A percentile compares a stretch with the other conserved stretches of the same genome.
phyloP scores from a whole-genome alignment of 92 coral and sea anemone genomes.

The Pocillopora meandrina region DNA sequence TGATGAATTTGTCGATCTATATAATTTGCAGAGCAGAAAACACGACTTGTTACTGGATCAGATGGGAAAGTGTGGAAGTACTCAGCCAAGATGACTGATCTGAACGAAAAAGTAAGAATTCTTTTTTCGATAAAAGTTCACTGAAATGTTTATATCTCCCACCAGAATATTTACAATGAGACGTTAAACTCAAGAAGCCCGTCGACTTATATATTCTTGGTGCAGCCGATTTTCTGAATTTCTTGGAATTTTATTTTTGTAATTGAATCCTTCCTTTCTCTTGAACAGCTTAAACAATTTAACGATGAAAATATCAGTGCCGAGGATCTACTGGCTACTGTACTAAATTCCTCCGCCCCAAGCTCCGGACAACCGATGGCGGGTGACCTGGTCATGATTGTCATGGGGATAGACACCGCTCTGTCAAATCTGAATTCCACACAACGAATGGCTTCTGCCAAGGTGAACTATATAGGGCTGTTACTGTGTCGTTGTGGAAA shows the following conservation, averaged over 20 bases:
- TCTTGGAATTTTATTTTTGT: neutral
- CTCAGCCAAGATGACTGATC: constrained; percentile 60
- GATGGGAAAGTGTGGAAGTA: constrained; percentile 68
- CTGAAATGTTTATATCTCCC: neutral
- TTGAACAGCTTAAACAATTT: constrained; percentile 51
- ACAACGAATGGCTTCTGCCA: constrained; percentile 13
- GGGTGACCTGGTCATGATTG: constrained; percentile 70
- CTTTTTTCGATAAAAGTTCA: neutral
- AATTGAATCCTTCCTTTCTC: neutral
- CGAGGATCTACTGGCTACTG: constrained; percentile 52
- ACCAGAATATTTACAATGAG: too few species aligned
- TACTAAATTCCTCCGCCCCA: constrained; percentile 53
- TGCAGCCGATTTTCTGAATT: too few species aligned
- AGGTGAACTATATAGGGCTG: neutral
- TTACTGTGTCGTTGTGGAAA: neutral
- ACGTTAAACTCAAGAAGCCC: too few species aligned
- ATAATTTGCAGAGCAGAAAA: constrained; percentile 55
- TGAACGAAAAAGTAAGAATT: constrained; percentile 54
- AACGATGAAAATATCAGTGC: constrained; percentile 43
- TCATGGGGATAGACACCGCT: constrained; percentile 46
- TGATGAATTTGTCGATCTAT: neutral
- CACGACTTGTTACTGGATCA: constrained; percentile 54
- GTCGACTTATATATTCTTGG: too few species aligned
- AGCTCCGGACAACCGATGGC: constrained; percentile 41
- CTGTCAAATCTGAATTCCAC: constrained; percentile 9